A percentile compares a stretch with the other conserved stretches of the same genome.
These are phyloP conservation scores for Micromys minutus DNA, from an alignment of 2,113 vertebrate species.

Conservation along the genomic window DNA sequence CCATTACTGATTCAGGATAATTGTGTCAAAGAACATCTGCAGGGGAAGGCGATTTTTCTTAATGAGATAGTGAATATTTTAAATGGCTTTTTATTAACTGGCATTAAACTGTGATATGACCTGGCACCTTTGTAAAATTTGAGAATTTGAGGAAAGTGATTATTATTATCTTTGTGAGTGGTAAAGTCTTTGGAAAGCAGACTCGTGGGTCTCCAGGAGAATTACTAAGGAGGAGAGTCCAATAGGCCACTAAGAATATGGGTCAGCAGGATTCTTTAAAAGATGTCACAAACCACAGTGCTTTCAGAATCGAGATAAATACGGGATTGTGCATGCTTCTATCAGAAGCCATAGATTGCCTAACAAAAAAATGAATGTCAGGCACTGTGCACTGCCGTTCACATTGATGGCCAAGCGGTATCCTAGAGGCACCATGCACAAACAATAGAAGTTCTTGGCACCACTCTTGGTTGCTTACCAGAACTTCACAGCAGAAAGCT, in stretches of 20 bases:
- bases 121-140: constrained; percentile 57
- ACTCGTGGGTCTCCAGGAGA: constrained; percentile 20
- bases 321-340: background rate
- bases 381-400: no score
- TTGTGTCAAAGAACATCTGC: background rate
- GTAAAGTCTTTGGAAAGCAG: constrained; percentile 22
- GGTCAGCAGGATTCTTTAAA: background rate
- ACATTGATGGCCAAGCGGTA: no score
- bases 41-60: constrained; percentile 38
- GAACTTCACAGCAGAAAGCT: background rate
- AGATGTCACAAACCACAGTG: background rate
- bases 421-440: no score
- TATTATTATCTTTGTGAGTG: constrained; percentile 58
- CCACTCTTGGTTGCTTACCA: background rate
- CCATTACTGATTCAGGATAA: constrained; percentile 23
- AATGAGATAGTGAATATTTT: constrained; percentile 59
- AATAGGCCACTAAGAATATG: constrained; percentile 35
- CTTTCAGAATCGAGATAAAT: constrained; percentile 33
- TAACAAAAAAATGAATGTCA: no score
- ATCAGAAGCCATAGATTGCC: background rate
- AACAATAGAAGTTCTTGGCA: no score
- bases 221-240: constrained; percentile 18
- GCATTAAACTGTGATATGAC: constrained; percentile 60
- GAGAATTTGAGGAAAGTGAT: constrained; percentile 47
- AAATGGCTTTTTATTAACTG: constrained; percentile 54